These are phyloP conservation scores for Tuberolachnus salignus DNA, from an alignment of 2,888 invertebrate genomes.

Conservation along the genomic window DNA sequence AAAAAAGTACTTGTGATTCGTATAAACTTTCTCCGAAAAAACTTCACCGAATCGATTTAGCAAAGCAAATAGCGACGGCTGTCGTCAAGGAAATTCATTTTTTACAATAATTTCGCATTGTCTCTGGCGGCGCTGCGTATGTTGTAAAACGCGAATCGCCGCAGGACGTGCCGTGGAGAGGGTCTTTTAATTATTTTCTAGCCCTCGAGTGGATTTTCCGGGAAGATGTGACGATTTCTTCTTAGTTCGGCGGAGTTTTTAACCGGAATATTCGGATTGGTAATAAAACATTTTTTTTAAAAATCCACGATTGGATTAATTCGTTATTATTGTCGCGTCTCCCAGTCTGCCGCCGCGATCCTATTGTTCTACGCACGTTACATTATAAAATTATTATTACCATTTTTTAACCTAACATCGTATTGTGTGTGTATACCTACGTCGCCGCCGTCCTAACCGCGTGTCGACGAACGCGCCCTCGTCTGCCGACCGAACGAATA, in stretches of 20 bases:
- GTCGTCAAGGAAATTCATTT: background rate
- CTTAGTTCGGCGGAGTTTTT: background rate
- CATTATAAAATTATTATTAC: background rate
- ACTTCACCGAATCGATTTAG: background rate
- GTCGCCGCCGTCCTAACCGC: background rate
- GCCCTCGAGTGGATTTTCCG: background rate
- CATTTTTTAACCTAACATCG: too few relatives aligned
- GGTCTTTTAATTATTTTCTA: too few relatives aligned
- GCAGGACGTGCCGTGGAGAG: too few relatives aligned
- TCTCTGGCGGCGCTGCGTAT: too few relatives aligned
- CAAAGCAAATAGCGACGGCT: background rate
- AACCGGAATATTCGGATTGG: background rate
- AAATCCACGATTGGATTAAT: slow-evolving; percentile 27
- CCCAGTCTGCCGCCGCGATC: background rate
- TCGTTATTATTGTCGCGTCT: slow-evolving; percentile 17
- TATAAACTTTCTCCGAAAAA: background rate
- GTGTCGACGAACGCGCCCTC: slow-evolving; percentile 9
- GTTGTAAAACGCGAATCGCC: too few relatives aligned
- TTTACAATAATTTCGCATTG: background rate
- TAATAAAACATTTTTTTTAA: background rate
- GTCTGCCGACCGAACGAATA: background rate
- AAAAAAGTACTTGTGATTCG: background rate
- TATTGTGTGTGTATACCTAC: background rate
- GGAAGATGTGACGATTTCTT: background rate
- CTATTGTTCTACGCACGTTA: slow-evolving; percentile 38